Base-by-base conservation (phyloP, 2,113 vertebrate species). In the Maccullochella peelii region DNA sequence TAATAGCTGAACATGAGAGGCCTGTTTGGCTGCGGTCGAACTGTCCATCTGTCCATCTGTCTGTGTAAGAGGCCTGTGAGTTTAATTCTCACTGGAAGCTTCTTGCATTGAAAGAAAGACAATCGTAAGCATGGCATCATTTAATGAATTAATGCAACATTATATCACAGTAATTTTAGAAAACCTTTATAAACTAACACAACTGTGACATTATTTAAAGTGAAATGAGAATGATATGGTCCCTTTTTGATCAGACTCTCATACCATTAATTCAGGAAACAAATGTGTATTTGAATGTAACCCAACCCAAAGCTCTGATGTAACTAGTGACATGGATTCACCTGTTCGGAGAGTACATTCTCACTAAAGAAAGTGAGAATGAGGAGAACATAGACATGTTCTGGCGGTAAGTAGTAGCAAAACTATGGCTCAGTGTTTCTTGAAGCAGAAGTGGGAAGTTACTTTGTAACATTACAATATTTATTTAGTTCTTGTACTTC, bases 1-100 rank as follows among this genome's bases (percentile, higher is more conserved):
- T 93, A 89, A 85, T 92, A 94, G 86, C 73, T 69, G 86, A 92
- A 93, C 91, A 90, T 84, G 88, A 93, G 89, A 87, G 65, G 83
- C 71, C 82, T 55, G 71, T 79, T 88, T 78, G 73, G 78, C 70
- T 79, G 83, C 36, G 10, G 66, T 58, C 27, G 8, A 73, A 3
- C 38, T 30, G 59, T 50, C 61, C 23, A 70, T 73, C 23, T 73
- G 67, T 83, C 65, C 27, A 55, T 84, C 49, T 52, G 75, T 85
- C 54, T 70, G 77, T 21, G 14, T 50, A 21, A 50, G 25, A 75
- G 54, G 73, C 44, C 62, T 30, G 11, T n/a, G 58, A 68, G 73
- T n/a, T 79, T 27, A 33, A 33, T 33, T 33, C 30, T 33, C 30
- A 33, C 30, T 33, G 30, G 4, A 33, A 33, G 30, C 2, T 33